Conservation (phyloP, 2,113 vertebrate species). For the Polyodon spathula region DNA sequence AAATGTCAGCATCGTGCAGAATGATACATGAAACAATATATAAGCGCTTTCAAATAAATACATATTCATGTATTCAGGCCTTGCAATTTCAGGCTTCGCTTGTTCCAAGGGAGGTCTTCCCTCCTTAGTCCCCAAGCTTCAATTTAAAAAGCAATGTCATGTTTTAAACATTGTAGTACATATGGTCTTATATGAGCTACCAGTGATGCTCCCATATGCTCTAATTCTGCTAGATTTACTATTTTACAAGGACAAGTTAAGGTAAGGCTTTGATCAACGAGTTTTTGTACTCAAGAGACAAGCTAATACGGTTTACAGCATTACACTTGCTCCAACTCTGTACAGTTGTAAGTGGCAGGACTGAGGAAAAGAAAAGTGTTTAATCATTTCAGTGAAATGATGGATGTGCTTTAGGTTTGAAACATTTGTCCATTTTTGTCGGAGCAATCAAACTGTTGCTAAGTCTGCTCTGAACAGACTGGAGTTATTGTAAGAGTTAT, state of each 20-base stretch:
- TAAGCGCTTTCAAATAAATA: too few relatives aligned
- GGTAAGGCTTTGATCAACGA: not conserved
- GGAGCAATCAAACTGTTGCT: not conserved
- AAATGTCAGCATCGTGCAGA: too few relatives aligned
- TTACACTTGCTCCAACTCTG: not conserved
- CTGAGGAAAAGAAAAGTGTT: not conserved
- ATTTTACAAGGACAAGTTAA: slow-evolving; percentile 15
- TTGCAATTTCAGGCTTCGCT: too few relatives aligned
- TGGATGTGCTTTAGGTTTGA: not conserved
- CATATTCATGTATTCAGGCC: too few relatives aligned
- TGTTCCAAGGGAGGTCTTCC: too few relatives aligned
- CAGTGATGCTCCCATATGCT: too few relatives aligned
- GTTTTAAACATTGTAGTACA: too few relatives aligned
- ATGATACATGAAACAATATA: too few relatives aligned
- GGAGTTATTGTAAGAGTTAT: too few relatives aligned
- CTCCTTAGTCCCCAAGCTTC: too few relatives aligned
- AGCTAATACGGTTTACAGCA: slow-evolving; percentile 6
- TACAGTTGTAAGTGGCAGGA: not conserved
- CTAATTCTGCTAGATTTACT: slow-evolving; percentile 21
- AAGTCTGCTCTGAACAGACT: not conserved
- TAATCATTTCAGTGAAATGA: not conserved
- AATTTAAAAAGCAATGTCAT: too few relatives aligned
- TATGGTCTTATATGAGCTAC: too few relatives aligned
- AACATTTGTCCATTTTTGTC: not conserved
- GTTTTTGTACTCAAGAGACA: slow-evolving; percentile 7